Evolutionary conservation across 2,797 vertebrate species (phyloP).

Genomic region (Neopelma chrysocephalum): DNA sequence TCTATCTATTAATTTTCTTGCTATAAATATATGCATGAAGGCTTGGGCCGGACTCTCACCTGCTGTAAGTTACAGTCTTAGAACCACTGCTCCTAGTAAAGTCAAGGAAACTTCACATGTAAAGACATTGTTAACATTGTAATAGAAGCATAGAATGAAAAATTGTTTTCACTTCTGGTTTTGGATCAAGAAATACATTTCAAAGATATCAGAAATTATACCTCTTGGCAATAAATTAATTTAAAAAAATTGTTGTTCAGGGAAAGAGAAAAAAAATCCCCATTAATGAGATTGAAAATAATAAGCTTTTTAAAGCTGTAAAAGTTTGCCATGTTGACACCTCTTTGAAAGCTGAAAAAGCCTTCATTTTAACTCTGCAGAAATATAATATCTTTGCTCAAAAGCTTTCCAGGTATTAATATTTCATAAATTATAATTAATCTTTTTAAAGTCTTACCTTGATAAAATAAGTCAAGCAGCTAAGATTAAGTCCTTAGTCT

Average conservation of each 20-base stretch:
- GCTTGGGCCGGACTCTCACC: not conserved
- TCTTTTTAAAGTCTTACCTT: slow-evolving; percentile 68
- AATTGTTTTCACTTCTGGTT: not conserved
- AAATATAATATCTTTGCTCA: slow-evolving; percentile 33
- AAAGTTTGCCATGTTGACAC: not conserved
- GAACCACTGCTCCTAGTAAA: not conserved
- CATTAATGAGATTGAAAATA: not conserved
- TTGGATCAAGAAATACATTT: not conserved
- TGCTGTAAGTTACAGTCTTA: not conserved
- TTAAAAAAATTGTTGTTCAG: not conserved
- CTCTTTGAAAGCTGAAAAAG: slow-evolving; percentile 13
- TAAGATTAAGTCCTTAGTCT: slow-evolving; percentile 66
- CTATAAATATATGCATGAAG: not conserved
- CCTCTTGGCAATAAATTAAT: not conserved
- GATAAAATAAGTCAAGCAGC: slow-evolving; percentile 64
- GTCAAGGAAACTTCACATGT: not conserved
- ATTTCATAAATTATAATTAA: slow-evolving; percentile 73
- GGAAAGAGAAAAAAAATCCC: not conserved
- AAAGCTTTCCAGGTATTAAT: slow-evolving; percentile 62
- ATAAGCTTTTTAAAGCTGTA: not conserved
- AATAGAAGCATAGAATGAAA: not conserved
- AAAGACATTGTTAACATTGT: not conserved
- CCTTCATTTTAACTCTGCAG: slow-evolving; percentile 1
- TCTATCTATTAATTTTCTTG: not conserved
- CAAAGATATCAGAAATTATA: not conserved